Conservation (phyloP, 2,797 vertebrate genomes). For the Falco novaeseelandiae region DNA sequence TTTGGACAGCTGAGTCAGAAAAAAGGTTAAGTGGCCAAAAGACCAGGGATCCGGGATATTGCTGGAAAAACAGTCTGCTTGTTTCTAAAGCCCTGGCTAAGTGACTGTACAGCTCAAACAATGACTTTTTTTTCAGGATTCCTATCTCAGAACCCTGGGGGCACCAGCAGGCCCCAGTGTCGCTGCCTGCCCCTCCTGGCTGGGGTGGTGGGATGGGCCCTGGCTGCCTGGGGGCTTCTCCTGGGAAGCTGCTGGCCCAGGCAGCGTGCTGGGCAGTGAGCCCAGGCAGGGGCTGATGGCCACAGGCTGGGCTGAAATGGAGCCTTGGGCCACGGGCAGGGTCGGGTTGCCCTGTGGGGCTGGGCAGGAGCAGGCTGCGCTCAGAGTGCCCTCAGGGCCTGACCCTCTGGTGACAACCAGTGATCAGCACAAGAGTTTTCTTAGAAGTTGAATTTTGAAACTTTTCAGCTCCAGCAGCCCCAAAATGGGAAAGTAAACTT, state of each 20-base stretch:
- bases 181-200: too few species aligned
- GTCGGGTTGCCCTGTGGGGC: fast-evolving
- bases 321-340: neutral
- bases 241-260: neutral
- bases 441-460: neutral
- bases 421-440: neutral
- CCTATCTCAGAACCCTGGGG: neutral
- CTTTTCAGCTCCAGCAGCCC: neutral
- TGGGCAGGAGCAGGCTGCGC: neutral
- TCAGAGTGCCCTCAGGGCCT: neutral
- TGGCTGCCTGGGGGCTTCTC: neutral
- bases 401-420: neutral
- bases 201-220: neutral
- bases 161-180: neutral
- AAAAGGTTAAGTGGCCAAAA: neutral
- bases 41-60: neutral
- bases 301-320: too few species aligned
- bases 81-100: neutral
- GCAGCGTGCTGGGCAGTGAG: too few species aligned
- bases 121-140: neutral
- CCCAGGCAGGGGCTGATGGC: neutral
- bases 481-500: neutral
- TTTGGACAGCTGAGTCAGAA: neutral
- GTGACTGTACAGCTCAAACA: neutral
- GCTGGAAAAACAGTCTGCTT: neutral